These are phyloP conservation scores for Isurus oxyrinchus DNA, from an alignment of 2,113 vertebrate genomes.

Conservation along the genomic window DNA sequence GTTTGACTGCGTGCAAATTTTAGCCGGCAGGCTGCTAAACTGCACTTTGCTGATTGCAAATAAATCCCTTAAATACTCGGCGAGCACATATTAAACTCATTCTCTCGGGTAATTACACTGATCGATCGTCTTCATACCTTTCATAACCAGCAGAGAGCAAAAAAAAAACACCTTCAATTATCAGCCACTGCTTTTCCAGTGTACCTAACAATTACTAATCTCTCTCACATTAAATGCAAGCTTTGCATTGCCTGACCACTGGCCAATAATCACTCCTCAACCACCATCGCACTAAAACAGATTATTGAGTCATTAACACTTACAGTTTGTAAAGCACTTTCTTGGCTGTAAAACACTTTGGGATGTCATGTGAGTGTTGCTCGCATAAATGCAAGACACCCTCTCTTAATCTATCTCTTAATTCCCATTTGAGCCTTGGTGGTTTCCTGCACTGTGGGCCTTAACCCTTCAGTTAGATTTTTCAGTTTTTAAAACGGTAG, in stretches of 20 bases:
- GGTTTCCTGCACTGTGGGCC: background rate
- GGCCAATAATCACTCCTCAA: background rate
- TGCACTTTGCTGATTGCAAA: background rate
- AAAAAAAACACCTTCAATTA: conserved; percentile 9
- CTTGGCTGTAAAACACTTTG: background rate
- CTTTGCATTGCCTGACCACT: background rate
- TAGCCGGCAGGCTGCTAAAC: background rate
- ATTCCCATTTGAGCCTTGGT: background rate
- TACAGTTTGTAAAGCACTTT: background rate
- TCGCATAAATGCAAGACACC: background rate
- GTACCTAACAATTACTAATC: conserved; percentile 4
- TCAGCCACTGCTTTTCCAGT: background rate
- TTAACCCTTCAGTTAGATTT: background rate
- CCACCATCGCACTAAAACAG: background rate
- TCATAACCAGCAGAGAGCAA: background rate
- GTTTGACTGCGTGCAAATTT: background rate
- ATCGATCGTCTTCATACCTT: background rate
- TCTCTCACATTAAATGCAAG: background rate
- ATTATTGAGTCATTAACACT: background rate
- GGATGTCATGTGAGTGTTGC: too few relatives aligned
- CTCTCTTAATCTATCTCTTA: background rate
- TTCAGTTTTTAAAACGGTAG: background rate
- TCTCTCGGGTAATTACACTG: background rate
- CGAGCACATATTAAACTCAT: background rate
- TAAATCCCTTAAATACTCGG: background rate